Evolutionary conservation across 2,797 vertebrate species (phyloP), one percentile per base, ranked within the genome.

Genomic region (Aplochiton taeniatus): DNA sequence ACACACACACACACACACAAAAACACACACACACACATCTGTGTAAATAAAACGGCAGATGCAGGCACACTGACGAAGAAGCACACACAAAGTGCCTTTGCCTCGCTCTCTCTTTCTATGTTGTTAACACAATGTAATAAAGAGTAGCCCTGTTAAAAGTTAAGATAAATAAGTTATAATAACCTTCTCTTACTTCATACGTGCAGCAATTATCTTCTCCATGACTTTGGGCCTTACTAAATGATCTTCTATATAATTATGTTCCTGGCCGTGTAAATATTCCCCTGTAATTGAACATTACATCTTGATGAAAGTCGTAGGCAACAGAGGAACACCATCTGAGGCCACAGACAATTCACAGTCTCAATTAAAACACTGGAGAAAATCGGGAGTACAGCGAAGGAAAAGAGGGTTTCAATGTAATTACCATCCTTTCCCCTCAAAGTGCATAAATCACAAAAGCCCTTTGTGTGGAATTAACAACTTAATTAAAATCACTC

Each of bases 371-470:
- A 10, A 1, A 3, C 46, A 45, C 58, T 61, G 55, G 18, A 56
- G 31, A 50, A 58, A 66, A 58, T 51, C 18, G 54, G 31, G 65
- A 12, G 31, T 31, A 31, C 31, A 31, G 31, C 31, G 2, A 31
- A 31, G 46, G 45, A 55, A 20, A 66, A 44, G 61, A 20, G 51
- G 49, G 52, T 45, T 63, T 11, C 64, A 52, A 59, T 55, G 73
- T 73, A 72, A 63, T 53, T 20, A 63, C 41, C 50, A 19, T 62
- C 72, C 71, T 44, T 42, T 51, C 65, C 44, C 63, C 50, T 55
- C 43, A 17, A 57, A 65, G 11, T 62, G 57, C 58, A 76, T 73
- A 66, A 61, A 64, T 80, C 69, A 68, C 20, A 58, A 11, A 43
- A 61, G 19, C 50, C 51, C 10, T 59, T 73, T 73, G 68, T 54